Evolutionary conservation across 2,888 invertebrate species (phyloP), one percentile per base, ranked within the genome.

Genomic region (Cerastis rubricosa): DNA sequence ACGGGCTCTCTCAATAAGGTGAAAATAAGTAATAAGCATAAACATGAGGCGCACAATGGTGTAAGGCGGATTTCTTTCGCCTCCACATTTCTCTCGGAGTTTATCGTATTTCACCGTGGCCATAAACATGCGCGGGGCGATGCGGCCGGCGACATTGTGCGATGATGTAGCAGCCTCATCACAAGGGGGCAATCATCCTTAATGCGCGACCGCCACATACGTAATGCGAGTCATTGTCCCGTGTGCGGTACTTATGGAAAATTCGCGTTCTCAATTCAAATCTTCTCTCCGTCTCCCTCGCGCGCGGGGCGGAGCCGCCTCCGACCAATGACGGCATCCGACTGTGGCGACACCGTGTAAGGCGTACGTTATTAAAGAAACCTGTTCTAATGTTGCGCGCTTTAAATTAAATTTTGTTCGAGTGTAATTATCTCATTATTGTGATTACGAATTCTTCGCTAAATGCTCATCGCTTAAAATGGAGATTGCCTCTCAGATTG

Each of bases 361-460:
- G 96, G 97, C 96, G 96, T 96, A 95, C 94, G 96, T 96, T 96
- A 95, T 96, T 96, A 96, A 96, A 95, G 94, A 96, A 97, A 97
- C 97, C 97, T 95, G 97, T 97, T 97, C 96, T 97, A 96, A 96
- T 96, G 95, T 96, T 95, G 96, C 94, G 95, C 95, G 95, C 94
- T 95, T 96, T 96, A 96, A 97, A 97, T 97, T 97, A 96, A 97
- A 96, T 97, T 97, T 96, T 95, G 96, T 96, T 94, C 95, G 94
- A 95, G 95, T 96, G 96, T 96, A 96, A 97, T 97, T 96, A 96
- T 96, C 96, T 96, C 95, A 96, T 96, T 96, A 96, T 96, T 95
- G 95, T 96, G 94, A 96, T 96, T 96, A 96, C 95, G 95, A 96
- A 96, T 96, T 95, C 95, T 92, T 92, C 92, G 95, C 95, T 96